Evolutionary conservation across 1,140 invertebrate species (phyloP).

Genomic region (Zaprionus davidi): DNA sequence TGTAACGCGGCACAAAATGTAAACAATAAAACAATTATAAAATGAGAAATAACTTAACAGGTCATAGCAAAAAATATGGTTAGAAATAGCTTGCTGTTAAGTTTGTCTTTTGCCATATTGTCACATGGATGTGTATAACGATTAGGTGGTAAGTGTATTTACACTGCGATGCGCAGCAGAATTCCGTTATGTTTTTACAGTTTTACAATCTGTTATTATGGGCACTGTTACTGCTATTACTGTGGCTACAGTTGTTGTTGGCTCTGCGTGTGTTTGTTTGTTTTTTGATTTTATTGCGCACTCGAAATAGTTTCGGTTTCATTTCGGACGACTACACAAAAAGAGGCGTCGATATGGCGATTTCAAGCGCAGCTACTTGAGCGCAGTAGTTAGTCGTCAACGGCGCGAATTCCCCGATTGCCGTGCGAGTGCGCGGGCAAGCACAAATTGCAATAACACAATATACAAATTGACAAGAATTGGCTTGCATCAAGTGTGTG

Average conservation of each 20-base stretch:
- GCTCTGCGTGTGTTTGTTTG: conserved; percentile 10
- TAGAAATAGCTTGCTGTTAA: background rate
- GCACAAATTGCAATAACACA: conserved; percentile 20
- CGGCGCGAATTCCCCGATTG: conserved; percentile 17
- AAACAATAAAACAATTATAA: background rate
- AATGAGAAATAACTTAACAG: background rate
- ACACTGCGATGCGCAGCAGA: background rate
- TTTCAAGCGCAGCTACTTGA: conserved; percentile 46
- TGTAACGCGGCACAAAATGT: background rate
- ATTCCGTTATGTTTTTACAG: conserved; percentile 12
- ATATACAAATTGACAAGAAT: conserved; percentile 15
- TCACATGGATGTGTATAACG: too few species aligned
- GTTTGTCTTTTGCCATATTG: too few species aligned
- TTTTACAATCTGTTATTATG: conserved; percentile 13
- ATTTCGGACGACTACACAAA: conserved; percentile 47
- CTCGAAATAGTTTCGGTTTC: conserved; percentile 75
- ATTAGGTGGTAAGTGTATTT: conserved; percentile 14
- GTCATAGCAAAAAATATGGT: background rate
- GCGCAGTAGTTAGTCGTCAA: conserved; percentile 44
- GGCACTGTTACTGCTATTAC: background rate
- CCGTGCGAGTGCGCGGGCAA: conserved; percentile 21
- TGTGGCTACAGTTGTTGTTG: conserved; percentile 34
- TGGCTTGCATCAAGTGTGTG: conserved; percentile 21
- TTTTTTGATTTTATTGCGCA: conserved; percentile 75
- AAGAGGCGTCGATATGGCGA: conserved; percentile 52